Evolutionary conservation across 2,113 vertebrate species (phyloP), one percentile per base, ranked within the genome.

Genomic region (Leptodactylus fuscus): DNA sequence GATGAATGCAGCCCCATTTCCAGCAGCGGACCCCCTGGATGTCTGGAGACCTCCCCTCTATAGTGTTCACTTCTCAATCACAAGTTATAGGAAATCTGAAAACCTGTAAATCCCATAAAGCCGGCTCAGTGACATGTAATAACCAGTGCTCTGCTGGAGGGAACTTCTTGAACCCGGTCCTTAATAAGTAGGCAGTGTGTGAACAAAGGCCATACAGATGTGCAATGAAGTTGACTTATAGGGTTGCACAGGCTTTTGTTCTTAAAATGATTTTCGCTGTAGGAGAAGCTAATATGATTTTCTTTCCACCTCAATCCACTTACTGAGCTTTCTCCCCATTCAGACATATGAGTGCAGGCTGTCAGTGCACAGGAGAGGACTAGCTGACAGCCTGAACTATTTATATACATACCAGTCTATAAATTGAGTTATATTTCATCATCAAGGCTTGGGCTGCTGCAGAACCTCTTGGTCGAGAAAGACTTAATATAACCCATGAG

Each of bases 251-350:
- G 34, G 77, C 76, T 79, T 79, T 58, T 44, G 53, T 62, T 62
- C 53, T 20, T 62, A 60, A 79, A 44, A 80, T 62, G 36, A 80
- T 80, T 80, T 62, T 41, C 53, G 41, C 76, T 79, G 48, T 55
- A 58, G 76, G 76, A 41, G 76, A 79, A 60, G 1, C 76, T 79
- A 60, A 79, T 79, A 60, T 79, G 76, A 79, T 79, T 79, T 41
- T 79, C 76, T 60, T 44, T 80, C 53, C 53, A 60, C 44, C 77
- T 27, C 77, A 62, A 80, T 80, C 53, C 77, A 80, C 77, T 80
- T 80, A 80, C 55, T 58, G 77, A 38, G 36, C 53, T 60, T 79
- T 79, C 38, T 15, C 36, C 22, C 16, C 34, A 55, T 24, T 11
- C 77, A 60, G 77, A 41, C n/a, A 60, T 62, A 80, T 62, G 27